Percentiles rank a stretch among this genome's conserved stretches.
These are phyloP conservation scores for Magallana angulata DNA, from an alignment of 1,140 invertebrate genomes.

Conservation along the genomic window DNA sequence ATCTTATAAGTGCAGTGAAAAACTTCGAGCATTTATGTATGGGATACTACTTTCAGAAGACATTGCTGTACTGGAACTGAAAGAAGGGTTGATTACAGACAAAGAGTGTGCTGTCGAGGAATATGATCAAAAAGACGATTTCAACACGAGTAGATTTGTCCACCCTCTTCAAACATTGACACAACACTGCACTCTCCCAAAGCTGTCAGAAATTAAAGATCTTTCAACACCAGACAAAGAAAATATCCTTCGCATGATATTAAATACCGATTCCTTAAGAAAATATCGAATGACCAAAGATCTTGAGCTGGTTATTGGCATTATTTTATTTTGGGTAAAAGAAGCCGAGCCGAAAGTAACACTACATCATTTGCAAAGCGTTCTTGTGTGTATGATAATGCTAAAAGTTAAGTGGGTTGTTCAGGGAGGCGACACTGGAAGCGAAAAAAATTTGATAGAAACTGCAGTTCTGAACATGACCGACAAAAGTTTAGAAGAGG, in stretches of 20 bases:
- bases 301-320: conserved; percentile 84
- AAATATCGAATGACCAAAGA: conserved; percentile 81
- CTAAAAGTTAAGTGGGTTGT: conserved; percentile 60
- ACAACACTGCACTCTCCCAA: conserved; percentile 65
- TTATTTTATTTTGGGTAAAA: conserved; percentile 85
- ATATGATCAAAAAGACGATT: conserved; percentile 71
- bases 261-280: conserved; percentile 51
- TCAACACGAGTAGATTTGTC: conserved; percentile 68
- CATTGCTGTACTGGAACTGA: background rate
- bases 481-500: conserved; percentile 19
- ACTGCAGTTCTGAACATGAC: background rate
- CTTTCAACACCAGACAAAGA: conserved; percentile 49
- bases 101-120: conserved; percentile 76
- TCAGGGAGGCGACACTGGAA: background rate
- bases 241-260: conserved; percentile 61
- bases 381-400: conserved; percentile 68
- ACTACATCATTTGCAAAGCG: conserved; percentile 60
- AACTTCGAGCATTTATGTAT: conserved; percentile 85
- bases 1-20: conserved; percentile 82
- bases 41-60: conserved; percentile 81
- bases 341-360: conserved; percentile 74
- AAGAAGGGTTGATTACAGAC: conserved; percentile 59
- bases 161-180: conserved; percentile 58
- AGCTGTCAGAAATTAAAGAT: conserved; percentile 61
- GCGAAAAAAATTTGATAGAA: background rate